phyloP scores from a whole-genome alignment of 2,113 vertebrate species.

The Varanus salvator region DNA sequence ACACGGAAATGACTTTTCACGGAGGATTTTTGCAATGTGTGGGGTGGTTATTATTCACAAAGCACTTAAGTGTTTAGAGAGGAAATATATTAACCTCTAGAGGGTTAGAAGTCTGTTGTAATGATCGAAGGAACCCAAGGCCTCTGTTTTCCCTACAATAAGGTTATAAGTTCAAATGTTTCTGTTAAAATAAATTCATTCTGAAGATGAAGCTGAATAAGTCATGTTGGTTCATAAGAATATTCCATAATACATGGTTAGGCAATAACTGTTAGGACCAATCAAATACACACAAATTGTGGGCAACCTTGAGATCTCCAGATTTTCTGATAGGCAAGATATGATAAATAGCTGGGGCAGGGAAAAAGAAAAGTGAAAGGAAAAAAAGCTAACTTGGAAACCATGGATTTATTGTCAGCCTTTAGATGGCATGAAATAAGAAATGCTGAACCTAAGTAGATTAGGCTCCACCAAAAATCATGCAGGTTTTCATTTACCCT shows the following conservation, averaged over 20 bases:
- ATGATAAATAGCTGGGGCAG: background rate
- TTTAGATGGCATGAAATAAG: background rate
- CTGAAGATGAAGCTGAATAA: background rate
- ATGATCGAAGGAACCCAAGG: conserved; percentile 4
- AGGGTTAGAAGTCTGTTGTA: conserved; percentile 12
- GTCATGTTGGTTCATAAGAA: background rate
- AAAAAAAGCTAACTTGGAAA: background rate
- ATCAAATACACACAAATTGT: background rate
- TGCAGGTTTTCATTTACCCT: no score
- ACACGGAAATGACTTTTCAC: conserved; percentile 22
- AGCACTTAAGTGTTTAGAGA: conserved; percentile 13
- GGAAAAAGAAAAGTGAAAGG: background rate
- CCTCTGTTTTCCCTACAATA: conserved; percentile 13
- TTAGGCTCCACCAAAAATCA: no score
- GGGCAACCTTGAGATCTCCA: background rate
- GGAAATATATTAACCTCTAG: conserved; percentile 9
- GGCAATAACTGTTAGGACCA: background rate
- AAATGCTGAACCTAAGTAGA: background rate
- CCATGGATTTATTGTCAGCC: background rate
- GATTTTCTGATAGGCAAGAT: background rate
- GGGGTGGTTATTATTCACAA: conserved; percentile 13
- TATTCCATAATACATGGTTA: background rate
- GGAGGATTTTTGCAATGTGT: background rate
- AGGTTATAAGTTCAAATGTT: conserved; percentile 15
- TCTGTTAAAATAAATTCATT: background rate